A percentile compares a stretch with the other conserved stretches of the same genome.
These are phyloP conservation scores for Eristalinus aeneus DNA, from an alignment of 2,888 invertebrate species.

Conservation along the genomic window DNA sequence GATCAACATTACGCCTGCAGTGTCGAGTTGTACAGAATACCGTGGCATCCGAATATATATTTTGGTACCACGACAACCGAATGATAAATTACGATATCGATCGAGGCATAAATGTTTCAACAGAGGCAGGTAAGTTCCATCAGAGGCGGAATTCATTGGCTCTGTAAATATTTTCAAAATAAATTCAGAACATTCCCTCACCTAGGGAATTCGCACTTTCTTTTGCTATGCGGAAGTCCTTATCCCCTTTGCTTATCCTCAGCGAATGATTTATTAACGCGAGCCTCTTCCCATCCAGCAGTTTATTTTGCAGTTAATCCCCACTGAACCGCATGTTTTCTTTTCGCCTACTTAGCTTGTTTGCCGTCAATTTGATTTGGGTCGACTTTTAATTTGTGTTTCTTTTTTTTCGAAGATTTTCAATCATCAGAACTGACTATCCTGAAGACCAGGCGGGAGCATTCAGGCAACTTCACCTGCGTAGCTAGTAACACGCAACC, in stretches of 20 bases:
- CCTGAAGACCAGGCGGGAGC: slow-evolving; percentile 83
- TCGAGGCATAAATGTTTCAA: slow-evolving; percentile 92
- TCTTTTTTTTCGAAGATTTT: slow-evolving; percentile 76
- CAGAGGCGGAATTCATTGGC: background rate
- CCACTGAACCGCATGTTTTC: slow-evolving; percentile 3
- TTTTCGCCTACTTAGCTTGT: background rate
- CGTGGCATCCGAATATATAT: slow-evolving; percentile 91
- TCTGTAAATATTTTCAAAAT: background rate
- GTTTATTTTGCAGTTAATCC: slow-evolving; percentile 83
- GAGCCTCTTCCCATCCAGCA: background rate
- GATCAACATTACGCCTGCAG: slow-evolving; percentile 90
- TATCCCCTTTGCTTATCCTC: background rate
- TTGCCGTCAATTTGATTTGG: slow-evolving; percentile 1
- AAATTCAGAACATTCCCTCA: background rate
- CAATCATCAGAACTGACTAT: slow-evolving; percentile 81
- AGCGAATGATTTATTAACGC: slow-evolving; percentile 22
- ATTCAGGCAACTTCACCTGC: slow-evolving; percentile 94
- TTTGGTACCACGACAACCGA: slow-evolving; percentile 94
- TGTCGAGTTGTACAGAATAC: slow-evolving; percentile 92
- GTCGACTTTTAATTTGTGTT: slow-evolving; percentile 20
- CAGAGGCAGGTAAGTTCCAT: slow-evolving; percentile 85
- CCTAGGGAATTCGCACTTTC: background rate
- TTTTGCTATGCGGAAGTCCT: background rate
- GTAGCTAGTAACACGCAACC: slow-evolving; percentile 94
- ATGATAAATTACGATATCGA: slow-evolving; percentile 96